These are phyloP conservation scores for Copidosoma floridanum DNA, from an alignment of 1,140 invertebrate species.

Conservation along the genomic window DNA sequence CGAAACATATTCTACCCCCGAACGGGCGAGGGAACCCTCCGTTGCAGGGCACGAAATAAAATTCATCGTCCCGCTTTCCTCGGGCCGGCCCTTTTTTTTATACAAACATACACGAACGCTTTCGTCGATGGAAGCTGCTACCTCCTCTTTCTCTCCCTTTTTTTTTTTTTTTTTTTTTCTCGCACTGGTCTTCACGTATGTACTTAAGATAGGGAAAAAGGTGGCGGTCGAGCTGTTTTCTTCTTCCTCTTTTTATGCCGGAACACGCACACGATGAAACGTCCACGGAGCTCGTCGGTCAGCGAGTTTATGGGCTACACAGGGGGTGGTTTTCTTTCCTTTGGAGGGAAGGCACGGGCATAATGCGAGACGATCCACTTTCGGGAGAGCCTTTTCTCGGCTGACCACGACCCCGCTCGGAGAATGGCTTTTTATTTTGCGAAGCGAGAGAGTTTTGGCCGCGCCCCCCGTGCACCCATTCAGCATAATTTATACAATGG, in stretches of 20 bases:
- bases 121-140: too few relatives aligned
- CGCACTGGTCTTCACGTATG: too few relatives aligned
- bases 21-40: constrained; percentile 27
- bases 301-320: too few relatives aligned
- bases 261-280: too few relatives aligned
- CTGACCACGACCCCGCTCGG: too few relatives aligned
- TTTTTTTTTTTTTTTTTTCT: too few relatives aligned
- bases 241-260: neutral
- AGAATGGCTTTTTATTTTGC: too few relatives aligned
- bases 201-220: constrained; percentile 11
- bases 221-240: neutral
- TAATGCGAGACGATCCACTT: constrained; percentile 22
- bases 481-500: constrained; percentile 1
- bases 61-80: constrained; percentile 51
- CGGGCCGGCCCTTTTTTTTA: constrained; percentile 31
- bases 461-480: neutral
- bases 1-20: constrained; percentile 58
- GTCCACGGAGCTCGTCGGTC: too few relatives aligned
- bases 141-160: neutral
- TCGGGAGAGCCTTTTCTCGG: constrained; percentile 13
- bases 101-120: too few relatives aligned
- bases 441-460: neutral
- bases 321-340: too few relatives aligned
- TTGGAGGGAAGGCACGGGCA: neutral
- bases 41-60: constrained; percentile 48